phyloP scores from a whole-genome alignment of 2,113 vertebrate species.

The Heterocephalus glaber region DNA sequence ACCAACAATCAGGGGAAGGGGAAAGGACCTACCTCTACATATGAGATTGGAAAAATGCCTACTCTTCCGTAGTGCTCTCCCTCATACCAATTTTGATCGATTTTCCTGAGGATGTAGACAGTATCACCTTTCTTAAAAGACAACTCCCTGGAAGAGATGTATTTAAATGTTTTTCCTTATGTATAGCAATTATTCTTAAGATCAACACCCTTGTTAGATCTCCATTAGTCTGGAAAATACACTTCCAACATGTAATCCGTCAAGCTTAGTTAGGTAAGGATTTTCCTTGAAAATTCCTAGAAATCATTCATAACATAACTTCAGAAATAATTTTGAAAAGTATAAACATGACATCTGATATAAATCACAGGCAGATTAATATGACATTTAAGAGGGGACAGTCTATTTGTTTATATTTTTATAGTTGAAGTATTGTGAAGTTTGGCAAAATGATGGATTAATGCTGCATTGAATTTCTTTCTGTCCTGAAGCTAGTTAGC shows the following conservation, averaged over 20 bases:
- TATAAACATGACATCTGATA: background rate
- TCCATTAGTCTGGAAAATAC: constrained; percentile 42
- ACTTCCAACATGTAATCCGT: background rate
- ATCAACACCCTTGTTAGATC: background rate
- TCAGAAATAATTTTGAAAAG: constrained; percentile 18
- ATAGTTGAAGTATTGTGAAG: background rate
- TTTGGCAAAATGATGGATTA: background rate
- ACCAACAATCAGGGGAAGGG: background rate
- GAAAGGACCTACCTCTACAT: constrained; percentile 91
- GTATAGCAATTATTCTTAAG: background rate
- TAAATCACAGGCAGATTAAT: background rate
- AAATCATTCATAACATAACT: background rate
- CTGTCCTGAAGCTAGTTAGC: background rate
- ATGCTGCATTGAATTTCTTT: background rate
- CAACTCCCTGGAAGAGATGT: constrained; percentile 92
- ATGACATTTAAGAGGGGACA: background rate
- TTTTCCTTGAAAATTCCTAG: background rate
- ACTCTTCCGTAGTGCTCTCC: constrained; percentile 94
- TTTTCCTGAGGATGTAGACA: constrained; percentile 97
- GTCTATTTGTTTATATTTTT: background rate
- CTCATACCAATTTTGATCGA: constrained; percentile 99
- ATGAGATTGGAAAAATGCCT: constrained; percentile 97
- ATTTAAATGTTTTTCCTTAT: constrained; percentile 54
- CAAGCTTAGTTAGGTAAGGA: background rate
- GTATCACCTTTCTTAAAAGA: constrained; percentile 98